Conservation (phyloP, 1,140 invertebrate species). For the Orius insidiosus region DNA sequence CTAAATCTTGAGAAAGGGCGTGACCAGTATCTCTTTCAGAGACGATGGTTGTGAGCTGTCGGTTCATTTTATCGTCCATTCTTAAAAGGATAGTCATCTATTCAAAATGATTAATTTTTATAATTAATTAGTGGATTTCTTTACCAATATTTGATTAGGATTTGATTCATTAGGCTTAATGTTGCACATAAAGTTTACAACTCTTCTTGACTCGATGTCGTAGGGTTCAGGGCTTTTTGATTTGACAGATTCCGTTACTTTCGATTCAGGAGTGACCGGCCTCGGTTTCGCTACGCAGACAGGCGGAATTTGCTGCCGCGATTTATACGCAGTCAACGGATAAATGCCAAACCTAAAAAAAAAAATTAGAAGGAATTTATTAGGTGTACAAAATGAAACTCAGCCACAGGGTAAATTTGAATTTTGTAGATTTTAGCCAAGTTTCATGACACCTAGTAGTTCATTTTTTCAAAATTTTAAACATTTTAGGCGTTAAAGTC, state of each 20-base stretch:
- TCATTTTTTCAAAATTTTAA: too few relatives aligned
- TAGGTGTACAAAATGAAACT: too few relatives aligned
- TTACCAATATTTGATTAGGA: slow-evolving; percentile 1
- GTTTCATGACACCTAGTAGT: too few relatives aligned
- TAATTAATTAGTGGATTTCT: too few relatives aligned
- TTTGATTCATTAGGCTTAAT: slow-evolving; percentile 54
- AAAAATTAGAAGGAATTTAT: too few relatives aligned
- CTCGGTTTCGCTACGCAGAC: slow-evolving; percentile 21
- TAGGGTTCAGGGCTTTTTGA: slow-evolving; percentile 67
- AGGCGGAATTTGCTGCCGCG: slow-evolving; percentile 47
- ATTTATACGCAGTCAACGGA: slow-evolving; percentile 81
- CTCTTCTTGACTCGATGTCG: slow-evolving; percentile 65
- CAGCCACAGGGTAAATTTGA: too few relatives aligned
- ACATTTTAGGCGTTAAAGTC: too few relatives aligned
- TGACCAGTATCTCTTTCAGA: slow-evolving; percentile 64
- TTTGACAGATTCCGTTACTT: slow-evolving; percentile 58
- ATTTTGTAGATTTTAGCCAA: too few relatives aligned
- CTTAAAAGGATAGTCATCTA: slow-evolving; percentile 84
- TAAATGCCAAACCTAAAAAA: slow-evolving; percentile 91
- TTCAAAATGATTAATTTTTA: slow-evolving; percentile 22
- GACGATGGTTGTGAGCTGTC: slow-evolving; percentile 86
- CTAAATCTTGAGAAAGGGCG: slow-evolving; percentile 76
- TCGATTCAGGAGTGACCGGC: slow-evolving; percentile 58
- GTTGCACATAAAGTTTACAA: slow-evolving; percentile 89
- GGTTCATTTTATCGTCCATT: slow-evolving; percentile 99